Evolutionary conservation across 2,113 vertebrate genomes (phyloP), one percentile per base, ranked within the genome.

Genomic region (Brachyhypopomus occidentalis): DNA sequence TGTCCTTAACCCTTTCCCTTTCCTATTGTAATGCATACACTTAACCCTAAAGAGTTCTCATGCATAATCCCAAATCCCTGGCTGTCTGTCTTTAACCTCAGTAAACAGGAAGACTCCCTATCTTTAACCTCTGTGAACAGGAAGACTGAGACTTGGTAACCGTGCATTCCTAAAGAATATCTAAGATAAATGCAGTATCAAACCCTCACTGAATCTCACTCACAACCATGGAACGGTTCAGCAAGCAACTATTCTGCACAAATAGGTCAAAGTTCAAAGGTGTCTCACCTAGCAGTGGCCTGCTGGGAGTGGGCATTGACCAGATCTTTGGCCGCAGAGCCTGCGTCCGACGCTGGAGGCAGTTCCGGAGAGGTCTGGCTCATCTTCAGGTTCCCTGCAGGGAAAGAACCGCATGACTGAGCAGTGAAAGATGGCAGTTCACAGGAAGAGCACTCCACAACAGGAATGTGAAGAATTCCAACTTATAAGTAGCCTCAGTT

Each of bases 301-400:
- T 95, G 95, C 86, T 97, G 96, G 0, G 95, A 94, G 22, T 94
- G 94, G 67, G 95, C 93, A 5, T 96, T 97, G 86, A 95, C 93
- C 83, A 97, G 87, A 63, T 94, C 92, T 91, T 94, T 93, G 83
- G 83, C 77, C 91, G 87, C 9, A 90, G 90, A 58, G 87, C 87
- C 90, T 0, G 86, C 90, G 63, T 94, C 93, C 7, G 92, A 75
- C 78, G 89, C 90, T 12, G 91, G 94, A 14, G 94, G 94, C 86
- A 97, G 92, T 72, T 97, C 96, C 0, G 96, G 96, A 63, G 96
- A 97, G 0, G 95, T 97, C 90, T 96, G 95, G 91, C 95, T 96
- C 63, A 96, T 91, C 89, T 96, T 97, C 86, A 97, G 91, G 23
- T 88, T 94, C 69, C 92, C 93, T 94, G 59, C 55, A 55, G 55